Conservation (phyloP, 2,797 vertebrate species). For the Rhadinocentrus ornatus region DNA sequence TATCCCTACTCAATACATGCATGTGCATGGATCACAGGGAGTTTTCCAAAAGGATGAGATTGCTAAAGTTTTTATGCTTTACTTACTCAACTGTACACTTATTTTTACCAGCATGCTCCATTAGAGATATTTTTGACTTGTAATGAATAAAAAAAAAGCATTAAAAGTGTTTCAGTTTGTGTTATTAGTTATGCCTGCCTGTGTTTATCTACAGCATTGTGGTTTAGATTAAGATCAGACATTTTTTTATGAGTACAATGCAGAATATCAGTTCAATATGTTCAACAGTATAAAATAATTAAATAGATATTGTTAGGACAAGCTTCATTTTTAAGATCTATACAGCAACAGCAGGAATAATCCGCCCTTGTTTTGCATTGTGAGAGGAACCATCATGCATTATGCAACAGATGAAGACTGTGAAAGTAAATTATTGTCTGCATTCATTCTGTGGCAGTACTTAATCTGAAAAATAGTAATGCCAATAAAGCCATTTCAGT, state of each 20-base stretch:
- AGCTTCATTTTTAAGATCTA: slow-evolving; percentile 50
- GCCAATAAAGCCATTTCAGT: slow-evolving; percentile 5
- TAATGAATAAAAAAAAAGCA: no score
- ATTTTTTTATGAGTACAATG: not conserved
- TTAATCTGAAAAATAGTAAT: slow-evolving; percentile 6
- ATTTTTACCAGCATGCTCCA: no score
- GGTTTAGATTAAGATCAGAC: not conserved
- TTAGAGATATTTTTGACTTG: no score
- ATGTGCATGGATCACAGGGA: no score
- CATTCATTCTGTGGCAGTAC: slow-evolving; percentile 12
- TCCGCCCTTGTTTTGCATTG: slow-evolving; percentile 32
- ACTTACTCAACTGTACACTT: no score
- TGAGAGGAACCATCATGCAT: slow-evolving; percentile 56
- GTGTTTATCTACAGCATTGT: not conserved
- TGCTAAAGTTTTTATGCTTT: no score
- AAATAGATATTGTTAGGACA: slow-evolving; percentile 40
- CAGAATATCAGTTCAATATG: slow-evolving; percentile 19
- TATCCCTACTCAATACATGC: no score
- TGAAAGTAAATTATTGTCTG: slow-evolving; percentile 39
- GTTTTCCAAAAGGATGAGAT: no score
- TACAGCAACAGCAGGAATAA: slow-evolving; percentile 34
- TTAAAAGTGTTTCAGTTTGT: not conserved
- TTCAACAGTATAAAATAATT: slow-evolving; percentile 26
- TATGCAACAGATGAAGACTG: slow-evolving; percentile 57
- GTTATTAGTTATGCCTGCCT: not conserved